Evolutionary conservation across 2,888 invertebrate species (phyloP).

Genomic region (Neoascia interrupta): DNA sequence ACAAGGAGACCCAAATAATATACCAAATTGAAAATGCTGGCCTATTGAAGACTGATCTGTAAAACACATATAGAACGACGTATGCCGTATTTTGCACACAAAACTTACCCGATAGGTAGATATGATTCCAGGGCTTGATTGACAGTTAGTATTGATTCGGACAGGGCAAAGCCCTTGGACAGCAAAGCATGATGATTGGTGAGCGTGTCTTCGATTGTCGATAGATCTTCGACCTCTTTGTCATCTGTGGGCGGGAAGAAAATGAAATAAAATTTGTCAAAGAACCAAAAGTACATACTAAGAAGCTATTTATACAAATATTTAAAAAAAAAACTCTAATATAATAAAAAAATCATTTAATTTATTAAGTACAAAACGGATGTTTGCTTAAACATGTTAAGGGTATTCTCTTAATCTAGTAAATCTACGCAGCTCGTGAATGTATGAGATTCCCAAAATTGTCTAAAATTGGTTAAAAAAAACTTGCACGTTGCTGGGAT

Average conservation of each 20-base stretch:
- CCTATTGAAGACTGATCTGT: slow-evolving; percentile 88
- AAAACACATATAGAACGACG: slow-evolving; percentile 44
- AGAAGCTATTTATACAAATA: slow-evolving; percentile 60
- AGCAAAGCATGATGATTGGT: slow-evolving; percentile 84
- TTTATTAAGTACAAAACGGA: too few species aligned
- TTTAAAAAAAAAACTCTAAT: too few species aligned
- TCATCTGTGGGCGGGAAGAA: slow-evolving; percentile 79
- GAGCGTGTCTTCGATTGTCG: slow-evolving; percentile 84
- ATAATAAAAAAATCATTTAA: slow-evolving; percentile 27
- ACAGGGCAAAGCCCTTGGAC: slow-evolving; percentile 93
- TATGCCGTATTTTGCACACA: slow-evolving; percentile 11
- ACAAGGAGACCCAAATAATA: slow-evolving; percentile 91
- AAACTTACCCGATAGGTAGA: slow-evolving; percentile 88
- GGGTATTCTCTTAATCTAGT: too few species aligned
- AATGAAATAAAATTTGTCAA: slow-evolving; percentile 9
- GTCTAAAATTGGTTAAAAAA: too few species aligned
- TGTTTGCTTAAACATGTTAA: too few species aligned
- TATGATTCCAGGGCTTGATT: slow-evolving; percentile 94
- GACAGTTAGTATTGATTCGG: slow-evolving; percentile 90
- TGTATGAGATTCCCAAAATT: too few species aligned
- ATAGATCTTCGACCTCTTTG: slow-evolving; percentile 86
- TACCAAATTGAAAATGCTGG: slow-evolving; percentile 92
- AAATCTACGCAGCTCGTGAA: too few species aligned
- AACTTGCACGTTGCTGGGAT: too few species aligned
- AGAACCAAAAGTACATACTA: slow-evolving; percentile 55